Evolutionary conservation across 2,113 vertebrate genomes (phyloP).

Genomic region (Phycodurus eques): DNA sequence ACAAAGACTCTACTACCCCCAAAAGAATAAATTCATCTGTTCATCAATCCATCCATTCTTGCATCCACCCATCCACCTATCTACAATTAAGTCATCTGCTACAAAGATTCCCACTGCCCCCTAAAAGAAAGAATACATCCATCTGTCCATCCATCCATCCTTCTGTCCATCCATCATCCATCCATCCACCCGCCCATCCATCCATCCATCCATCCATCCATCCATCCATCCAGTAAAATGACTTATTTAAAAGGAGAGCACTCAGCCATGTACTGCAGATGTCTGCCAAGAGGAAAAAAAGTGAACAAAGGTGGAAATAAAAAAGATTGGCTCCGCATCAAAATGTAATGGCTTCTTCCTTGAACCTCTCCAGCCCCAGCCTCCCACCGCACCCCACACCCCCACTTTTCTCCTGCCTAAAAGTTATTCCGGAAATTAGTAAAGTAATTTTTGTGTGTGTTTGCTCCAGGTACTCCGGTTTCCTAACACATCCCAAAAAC

Average conservation of each 20-base stretch:
- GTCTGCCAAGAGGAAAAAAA: constrained; percentile 1
- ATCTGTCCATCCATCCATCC: too few species aligned
- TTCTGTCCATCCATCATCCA: background rate
- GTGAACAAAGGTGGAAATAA: background rate
- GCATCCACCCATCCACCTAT: too few species aligned
- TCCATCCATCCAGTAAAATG: background rate
- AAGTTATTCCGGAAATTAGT: background rate
- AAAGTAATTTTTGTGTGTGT: background rate
- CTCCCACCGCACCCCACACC: background rate
- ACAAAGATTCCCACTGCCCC: too few species aligned
- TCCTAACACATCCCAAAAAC: too few species aligned
- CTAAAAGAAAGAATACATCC: too few species aligned
- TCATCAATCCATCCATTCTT: too few species aligned
- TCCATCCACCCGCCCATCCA: background rate
- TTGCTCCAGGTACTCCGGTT: too few species aligned
- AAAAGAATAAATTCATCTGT: too few species aligned
- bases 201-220: background rate
- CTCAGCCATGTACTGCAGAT: background rate
- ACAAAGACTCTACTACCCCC: too few species aligned
- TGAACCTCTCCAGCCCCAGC: background rate
- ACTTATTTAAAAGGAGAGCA: background rate
- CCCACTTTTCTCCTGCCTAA: background rate
- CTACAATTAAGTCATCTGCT: too few species aligned
- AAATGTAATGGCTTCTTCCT: constrained; percentile 6
- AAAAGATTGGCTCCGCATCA: background rate